Evolutionary conservation across 2,888 invertebrate genomes (phyloP).

Genomic region (Cantharis lateralis): DNA sequence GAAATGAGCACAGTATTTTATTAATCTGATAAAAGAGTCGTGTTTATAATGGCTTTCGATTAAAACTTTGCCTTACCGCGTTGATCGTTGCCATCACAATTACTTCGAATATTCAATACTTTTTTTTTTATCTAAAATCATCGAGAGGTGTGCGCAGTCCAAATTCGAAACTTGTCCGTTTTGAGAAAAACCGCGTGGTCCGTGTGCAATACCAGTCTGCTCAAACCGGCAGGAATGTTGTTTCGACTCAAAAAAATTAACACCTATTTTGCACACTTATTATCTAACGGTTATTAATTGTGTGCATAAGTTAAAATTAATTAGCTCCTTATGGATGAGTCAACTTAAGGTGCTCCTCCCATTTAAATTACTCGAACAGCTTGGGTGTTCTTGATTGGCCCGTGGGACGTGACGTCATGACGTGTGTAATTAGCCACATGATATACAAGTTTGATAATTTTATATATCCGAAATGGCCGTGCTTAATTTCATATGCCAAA

Average conservation of each 20-base stretch:
- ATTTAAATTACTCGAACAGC: conserved; percentile 29
- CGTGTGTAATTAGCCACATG: conserved; percentile 40
- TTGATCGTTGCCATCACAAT: background rate
- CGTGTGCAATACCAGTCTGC: background rate
- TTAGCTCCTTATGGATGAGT: conserved; percentile 5
- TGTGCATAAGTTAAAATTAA: conserved; percentile 9
- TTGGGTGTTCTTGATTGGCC: conserved; percentile 38
- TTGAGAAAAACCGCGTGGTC: too few relatives aligned
- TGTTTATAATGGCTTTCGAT: conserved; percentile 37
- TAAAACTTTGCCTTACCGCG: conserved; percentile 23
- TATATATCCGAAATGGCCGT: conserved; percentile 36
- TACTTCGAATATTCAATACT: background rate
- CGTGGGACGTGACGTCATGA: conserved; percentile 34
- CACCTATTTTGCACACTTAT: background rate
- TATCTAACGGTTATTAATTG: conserved; percentile 8
- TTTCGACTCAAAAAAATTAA: background rate
- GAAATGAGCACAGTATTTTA: conserved; percentile 24
- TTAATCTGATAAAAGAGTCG: conserved; percentile 37
- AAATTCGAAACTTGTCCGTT: too few relatives aligned
- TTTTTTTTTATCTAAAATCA: background rate
- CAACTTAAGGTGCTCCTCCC: conserved; percentile 32
- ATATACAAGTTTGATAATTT: conserved; percentile 38
- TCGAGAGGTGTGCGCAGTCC: background rate
- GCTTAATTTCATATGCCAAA: conserved; percentile 36
- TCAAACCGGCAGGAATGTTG: background rate